Evolutionary conservation across 2,113 vertebrate genomes (phyloP).

Genomic region (Barbus barbus): DNA sequence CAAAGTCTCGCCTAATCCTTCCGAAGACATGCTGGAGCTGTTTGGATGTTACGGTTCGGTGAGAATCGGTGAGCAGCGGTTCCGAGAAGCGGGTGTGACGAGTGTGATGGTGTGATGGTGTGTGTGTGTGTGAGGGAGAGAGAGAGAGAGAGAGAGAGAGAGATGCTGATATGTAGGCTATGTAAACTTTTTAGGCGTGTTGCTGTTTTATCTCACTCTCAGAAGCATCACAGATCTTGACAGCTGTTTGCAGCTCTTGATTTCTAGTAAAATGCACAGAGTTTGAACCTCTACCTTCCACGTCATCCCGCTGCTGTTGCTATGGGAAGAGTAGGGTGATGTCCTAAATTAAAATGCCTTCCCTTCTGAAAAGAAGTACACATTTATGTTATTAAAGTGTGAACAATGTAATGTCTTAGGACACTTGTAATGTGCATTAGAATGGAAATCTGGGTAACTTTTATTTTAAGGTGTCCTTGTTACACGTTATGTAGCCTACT

Average conservation of each 20-base stretch:
- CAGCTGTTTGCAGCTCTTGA: neutral
- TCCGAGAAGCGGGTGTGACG: neutral
- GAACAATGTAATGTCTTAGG: neutral
- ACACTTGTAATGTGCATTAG: neutral
- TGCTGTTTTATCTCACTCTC: neutral
- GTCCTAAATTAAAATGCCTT: neutral
- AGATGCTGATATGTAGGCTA: neutral
- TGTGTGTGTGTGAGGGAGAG: no score
- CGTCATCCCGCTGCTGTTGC: constrained; percentile 49
- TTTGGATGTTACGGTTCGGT: constrained; percentile 28
- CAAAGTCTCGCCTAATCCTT: constrained; percentile 81
- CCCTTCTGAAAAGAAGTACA: neutral
- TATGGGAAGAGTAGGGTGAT: constrained; percentile 6
- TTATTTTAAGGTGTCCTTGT: no score
- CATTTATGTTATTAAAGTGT: neutral
- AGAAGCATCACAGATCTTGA: neutral
- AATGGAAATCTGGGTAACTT: no score
- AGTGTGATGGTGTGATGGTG: neutral
- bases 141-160: neutral
- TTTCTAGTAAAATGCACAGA: neutral
- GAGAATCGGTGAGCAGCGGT: constrained; percentile 16
- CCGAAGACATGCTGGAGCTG: constrained; percentile 77
- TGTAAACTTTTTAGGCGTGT: neutral
- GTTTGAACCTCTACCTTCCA: constrained; percentile 8
- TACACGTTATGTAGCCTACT: no score